Evolutionary conservation across 2,888 invertebrate genomes (phyloP).

Genomic region (Ophion obscuratus): DNA sequence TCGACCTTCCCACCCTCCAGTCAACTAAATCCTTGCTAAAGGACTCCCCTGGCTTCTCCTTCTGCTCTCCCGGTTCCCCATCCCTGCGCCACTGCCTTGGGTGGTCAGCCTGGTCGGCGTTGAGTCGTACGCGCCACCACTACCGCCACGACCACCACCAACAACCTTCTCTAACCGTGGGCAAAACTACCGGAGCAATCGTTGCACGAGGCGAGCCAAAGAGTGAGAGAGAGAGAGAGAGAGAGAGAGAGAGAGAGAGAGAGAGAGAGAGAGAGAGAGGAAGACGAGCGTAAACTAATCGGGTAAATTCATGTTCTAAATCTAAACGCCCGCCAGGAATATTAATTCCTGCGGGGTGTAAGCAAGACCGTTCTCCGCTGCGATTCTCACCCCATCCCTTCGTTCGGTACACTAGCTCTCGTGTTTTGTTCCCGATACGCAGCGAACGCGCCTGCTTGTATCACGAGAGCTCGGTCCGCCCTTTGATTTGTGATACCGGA

Average conservation of each 20-base stretch:
- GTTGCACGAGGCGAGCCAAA: neutral
- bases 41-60: slow-evolving; percentile 36
- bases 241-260: slow-evolving; percentile 35
- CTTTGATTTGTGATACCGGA: slow-evolving; percentile 79
- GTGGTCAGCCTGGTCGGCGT: slow-evolving; percentile 42
- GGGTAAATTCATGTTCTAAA: slow-evolving; percentile 83
- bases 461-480: slow-evolving; percentile 70
- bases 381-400: slow-evolving; percentile 32
- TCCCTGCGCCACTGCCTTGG: slow-evolving; percentile 5
- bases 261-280: too few relatives aligned
- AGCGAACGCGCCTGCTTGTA: slow-evolving; percentile 54
- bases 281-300: slow-evolving; percentile 80
- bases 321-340: slow-evolving; percentile 82
- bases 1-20: slow-evolving; percentile 68
- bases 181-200: slow-evolving; percentile 65
- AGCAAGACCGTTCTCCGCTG: slow-evolving; percentile 42
- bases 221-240: slow-evolving; percentile 1
- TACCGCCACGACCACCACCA: slow-evolving; percentile 35
- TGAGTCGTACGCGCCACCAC: slow-evolving; percentile 25
- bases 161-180: slow-evolving; percentile 34
- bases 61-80: neutral
- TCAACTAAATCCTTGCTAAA: slow-evolving; percentile 74
- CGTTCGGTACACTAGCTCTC: slow-evolving; percentile 4
- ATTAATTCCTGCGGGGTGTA: slow-evolving; percentile 78
- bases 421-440: slow-evolving; percentile 64